phyloP scores from a whole-genome alignment of 2,113 vertebrate species.

The Lates calcarifer region DNA sequence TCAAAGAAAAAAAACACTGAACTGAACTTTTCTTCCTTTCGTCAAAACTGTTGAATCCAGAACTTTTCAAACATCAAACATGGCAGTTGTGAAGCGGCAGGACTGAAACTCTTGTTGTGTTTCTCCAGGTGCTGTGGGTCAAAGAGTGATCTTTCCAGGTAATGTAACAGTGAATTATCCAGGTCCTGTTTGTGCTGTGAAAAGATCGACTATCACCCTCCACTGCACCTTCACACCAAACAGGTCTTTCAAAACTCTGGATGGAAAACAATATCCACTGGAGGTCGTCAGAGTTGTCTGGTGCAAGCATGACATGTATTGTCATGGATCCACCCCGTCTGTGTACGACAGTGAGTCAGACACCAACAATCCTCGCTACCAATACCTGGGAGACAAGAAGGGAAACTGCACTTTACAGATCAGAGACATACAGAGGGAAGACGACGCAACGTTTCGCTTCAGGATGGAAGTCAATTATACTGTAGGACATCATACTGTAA shows the following conservation, averaged over 20 bases:
- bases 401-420: constrained; percentile 61
- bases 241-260: not conserved
- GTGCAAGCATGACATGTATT: not conserved
- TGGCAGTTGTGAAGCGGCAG: too few relatives aligned
- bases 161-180: not conserved
- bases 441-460: not conserved
- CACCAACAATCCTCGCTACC: not conserved
- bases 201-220: constrained; percentile 14
- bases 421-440: fast-evolving
- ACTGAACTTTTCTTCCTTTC: too few relatives aligned
- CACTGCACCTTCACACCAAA: not conserved
- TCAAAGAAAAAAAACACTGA: too few relatives aligned
- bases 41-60: too few relatives aligned
- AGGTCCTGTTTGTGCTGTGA: constrained; percentile 23
- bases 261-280: fast-evolving
- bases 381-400: constrained; percentile 55
- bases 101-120: not conserved
- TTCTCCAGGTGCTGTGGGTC: not conserved
- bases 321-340: fast-evolving
- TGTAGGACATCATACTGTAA: fast-evolving
- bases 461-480: fast-evolving
- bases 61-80: too few relatives aligned
- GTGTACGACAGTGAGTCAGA: not conserved
- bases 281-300: not conserved
- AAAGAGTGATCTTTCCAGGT: too few relatives aligned